These are phyloP conservation scores for Typhlichthys eigenmanni DNA, from an alignment of 2,797 vertebrate species.

Conservation along the genomic window DNA sequence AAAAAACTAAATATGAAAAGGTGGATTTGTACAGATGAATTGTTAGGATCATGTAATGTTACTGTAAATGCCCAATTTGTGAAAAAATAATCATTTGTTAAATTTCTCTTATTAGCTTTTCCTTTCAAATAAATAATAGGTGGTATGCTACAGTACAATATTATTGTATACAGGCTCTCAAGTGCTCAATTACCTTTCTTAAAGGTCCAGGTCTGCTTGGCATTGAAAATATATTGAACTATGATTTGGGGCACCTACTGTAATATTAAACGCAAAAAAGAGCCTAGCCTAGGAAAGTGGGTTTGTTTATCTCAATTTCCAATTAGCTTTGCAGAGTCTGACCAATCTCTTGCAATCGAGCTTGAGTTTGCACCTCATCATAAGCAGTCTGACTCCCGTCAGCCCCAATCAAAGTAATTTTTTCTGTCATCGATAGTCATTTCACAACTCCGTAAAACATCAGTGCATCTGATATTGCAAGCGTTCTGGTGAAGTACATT, in stretches of 20 bases:
- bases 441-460: conserved; percentile 58
- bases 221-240: conserved; percentile 46
- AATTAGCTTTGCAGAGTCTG: conserved; percentile 41
- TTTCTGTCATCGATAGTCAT: conserved; percentile 68
- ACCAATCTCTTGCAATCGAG: conserved; percentile 59
- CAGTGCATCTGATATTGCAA: conserved; percentile 31
- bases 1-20: conserved; percentile 8
- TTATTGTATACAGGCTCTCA: conserved; percentile 32
- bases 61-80: conserved; percentile 27
- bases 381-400: conserved; percentile 60
- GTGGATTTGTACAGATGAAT: conserved; percentile 21
- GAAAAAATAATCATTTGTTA: conserved; percentile 20
- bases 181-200: conserved; percentile 2
- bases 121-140: conserved; percentile 7
- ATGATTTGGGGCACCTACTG: conserved; percentile 42
- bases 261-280: conserved; percentile 26
- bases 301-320: conserved; percentile 40
- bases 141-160: conserved; percentile 15
- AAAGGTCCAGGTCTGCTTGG: conserved; percentile 32
- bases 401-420: conserved; percentile 62
- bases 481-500: conserved; percentile 28
- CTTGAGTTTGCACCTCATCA: conserved; percentile 68
- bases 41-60: conserved; percentile 5
- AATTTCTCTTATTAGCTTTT: conserved; percentile 14
- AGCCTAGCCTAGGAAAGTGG: conserved; percentile 29